A percentile compares a stretch with the other conserved stretches of the same genome.
Evolutionary conservation across 2,888 invertebrate genomes (phyloP).

Genomic region (Bursaphelenchus okinawaensis): DNA sequence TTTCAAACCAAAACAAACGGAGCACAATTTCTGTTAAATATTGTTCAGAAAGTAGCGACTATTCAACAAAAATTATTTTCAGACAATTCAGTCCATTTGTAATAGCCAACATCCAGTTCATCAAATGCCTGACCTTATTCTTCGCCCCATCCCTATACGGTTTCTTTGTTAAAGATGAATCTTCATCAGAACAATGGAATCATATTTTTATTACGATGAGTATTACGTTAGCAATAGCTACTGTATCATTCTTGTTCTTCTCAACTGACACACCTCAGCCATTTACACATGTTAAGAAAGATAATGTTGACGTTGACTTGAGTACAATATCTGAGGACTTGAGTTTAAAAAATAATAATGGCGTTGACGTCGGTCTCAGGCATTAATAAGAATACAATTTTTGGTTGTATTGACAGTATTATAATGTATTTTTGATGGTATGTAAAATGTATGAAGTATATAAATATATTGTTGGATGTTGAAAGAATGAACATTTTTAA

Average conservation of each 20-base stretch:
- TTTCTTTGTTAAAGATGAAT: slow-evolving; percentile 1
- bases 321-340: too few species aligned
- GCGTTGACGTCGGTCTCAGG: too few species aligned
- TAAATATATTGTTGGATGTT: too few species aligned
- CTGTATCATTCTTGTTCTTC: slow-evolving; percentile 6
- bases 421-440: too few species aligned
- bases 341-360: too few species aligned
- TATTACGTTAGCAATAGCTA: not conserved
- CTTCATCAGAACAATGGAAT: not conserved
- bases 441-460: too few species aligned
- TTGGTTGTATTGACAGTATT: too few species aligned
- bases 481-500: too few species aligned
- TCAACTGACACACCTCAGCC: slow-evolving; percentile 12
- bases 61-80: not conserved
- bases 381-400: too few species aligned
- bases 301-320: not conserved
- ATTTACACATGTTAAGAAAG: slow-evolving; percentile 4
- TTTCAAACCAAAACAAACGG: too few species aligned
- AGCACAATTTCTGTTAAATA: too few species aligned
- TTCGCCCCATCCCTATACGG: not conserved
- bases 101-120: slow-evolving; percentile 48
- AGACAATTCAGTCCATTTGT: slow-evolving; percentile 33
- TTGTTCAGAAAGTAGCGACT: too few species aligned
- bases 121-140: slow-evolving; percentile 49
- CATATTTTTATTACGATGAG: slow-evolving; percentile 2